Conservation (phyloP, 2,797 vertebrate genomes). For the Austrolebias charrua region DNA sequence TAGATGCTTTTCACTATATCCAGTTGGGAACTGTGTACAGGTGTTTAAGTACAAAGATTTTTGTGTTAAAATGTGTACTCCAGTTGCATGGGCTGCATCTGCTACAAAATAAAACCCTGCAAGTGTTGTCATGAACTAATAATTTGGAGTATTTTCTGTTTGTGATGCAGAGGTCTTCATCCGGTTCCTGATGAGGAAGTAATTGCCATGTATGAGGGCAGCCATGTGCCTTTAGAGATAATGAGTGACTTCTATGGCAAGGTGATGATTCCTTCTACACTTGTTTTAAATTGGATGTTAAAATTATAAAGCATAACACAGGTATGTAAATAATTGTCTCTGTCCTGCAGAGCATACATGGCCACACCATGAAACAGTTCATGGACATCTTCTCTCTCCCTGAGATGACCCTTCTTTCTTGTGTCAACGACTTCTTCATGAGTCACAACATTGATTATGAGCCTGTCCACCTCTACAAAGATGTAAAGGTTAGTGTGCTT, state of each 20-base stretch:
- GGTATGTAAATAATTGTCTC: not conserved
- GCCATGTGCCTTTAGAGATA: constrained; percentile 92
- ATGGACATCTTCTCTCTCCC: constrained; percentile 99
- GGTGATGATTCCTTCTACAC: constrained; percentile 67
- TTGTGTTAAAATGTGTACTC: not conserved
- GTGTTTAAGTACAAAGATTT: constrained; percentile 61
- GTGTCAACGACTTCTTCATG: constrained; percentile 97
- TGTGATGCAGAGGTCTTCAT: constrained; percentile 87
- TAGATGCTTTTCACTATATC: constrained; percentile 99
- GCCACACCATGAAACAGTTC: constrained; percentile 97
- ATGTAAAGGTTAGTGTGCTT: constrained; percentile 88
- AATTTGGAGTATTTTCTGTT: constrained; percentile 3
- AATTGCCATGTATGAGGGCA: constrained; percentile 96
- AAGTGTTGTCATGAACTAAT: not conserved
- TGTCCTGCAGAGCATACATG: constrained; percentile 88
- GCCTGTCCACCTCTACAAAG: constrained; percentile 97
- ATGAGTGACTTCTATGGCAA: constrained; percentile 99
- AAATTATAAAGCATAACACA: not conserved
- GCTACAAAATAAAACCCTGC: not conserved
- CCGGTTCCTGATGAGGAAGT: constrained; percentile 94
- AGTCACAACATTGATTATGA: constrained; percentile 98
- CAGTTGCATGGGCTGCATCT: not conserved
- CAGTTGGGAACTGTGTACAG: constrained; percentile 96
- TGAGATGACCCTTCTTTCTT: constrained; percentile 95
- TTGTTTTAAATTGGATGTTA: not conserved